Percentiles rank a stretch among this genome's conserved stretches.
These are phyloP conservation scores for Sitta europaea DNA, from an alignment of 2,113 vertebrate species.

Conservation along the genomic window DNA sequence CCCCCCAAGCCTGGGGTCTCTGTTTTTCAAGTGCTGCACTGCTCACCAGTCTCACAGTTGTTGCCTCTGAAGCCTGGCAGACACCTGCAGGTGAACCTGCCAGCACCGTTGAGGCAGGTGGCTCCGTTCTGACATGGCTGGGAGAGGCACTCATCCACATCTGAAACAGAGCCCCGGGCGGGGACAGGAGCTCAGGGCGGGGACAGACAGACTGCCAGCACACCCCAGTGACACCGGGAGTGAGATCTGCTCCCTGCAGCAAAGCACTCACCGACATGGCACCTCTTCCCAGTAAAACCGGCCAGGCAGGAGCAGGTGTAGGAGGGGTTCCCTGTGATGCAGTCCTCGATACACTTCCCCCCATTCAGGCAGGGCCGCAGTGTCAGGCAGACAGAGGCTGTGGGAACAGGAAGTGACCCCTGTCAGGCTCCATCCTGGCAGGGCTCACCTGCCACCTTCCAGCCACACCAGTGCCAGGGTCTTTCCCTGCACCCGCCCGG, in stretches of 20 bases:
- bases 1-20: neutral
- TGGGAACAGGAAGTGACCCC: neutral
- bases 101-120: conserved; percentile 59
- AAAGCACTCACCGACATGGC: conserved; percentile 84
- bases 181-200: neutral
- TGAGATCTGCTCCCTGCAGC: neutral
- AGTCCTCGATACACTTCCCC: conserved; percentile 94
- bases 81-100: conserved; percentile 74
- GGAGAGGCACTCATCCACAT: conserved; percentile 77
- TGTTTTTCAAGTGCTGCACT: accelerated
- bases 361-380: conserved; percentile 90
- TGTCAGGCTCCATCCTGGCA: neutral
- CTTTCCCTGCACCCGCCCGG: neutral
- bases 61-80: conserved; percentile 59
- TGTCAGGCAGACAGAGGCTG: conserved; percentile 89
- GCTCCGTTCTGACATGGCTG: conserved; percentile 75
- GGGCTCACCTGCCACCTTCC: neutral
- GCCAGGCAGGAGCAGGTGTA: conserved; percentile 93
- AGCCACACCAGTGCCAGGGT: neutral
- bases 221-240: accelerated
- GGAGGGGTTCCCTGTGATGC: conserved; percentile 92
- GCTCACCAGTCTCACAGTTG: conserved; percentile 71
- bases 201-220: neutral
- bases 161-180: conserved; percentile 39
- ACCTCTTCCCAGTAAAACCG: conserved; percentile 87